Percentiles rank a stretch among this genome's conserved stretches.
Evolutionary conservation across 2,113 vertebrate species (phyloP).

Genomic region (Larimichthys polyactis): DNA sequence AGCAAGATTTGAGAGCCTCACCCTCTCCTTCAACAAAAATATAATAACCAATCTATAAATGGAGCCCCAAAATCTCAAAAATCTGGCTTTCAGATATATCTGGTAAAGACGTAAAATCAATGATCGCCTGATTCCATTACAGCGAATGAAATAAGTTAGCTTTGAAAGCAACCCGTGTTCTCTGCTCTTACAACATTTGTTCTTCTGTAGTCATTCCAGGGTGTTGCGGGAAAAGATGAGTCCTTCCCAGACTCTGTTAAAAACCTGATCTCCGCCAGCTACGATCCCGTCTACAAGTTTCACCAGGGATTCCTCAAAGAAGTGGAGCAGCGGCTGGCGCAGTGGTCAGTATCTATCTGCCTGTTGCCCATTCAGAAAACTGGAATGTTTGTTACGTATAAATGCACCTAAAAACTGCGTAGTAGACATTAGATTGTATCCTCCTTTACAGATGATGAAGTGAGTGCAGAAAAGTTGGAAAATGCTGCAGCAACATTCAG

Average conservation of each 20-base stretch:
- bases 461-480: not conserved
- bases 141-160: too few relatives aligned
- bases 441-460: not conserved
- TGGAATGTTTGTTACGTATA: too few relatives aligned
- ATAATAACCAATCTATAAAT: too few relatives aligned
- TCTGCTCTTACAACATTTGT: not conserved
- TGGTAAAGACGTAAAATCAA: too few relatives aligned
- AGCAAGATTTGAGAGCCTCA: not conserved
- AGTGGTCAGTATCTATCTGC: slow-evolving; percentile 87
- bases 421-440: too few relatives aligned
- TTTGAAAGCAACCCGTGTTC: too few relatives aligned
- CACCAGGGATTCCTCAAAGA: slow-evolving; percentile 94
- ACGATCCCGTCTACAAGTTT: slow-evolving; percentile 94
- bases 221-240: slow-evolving; percentile 87
- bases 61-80: too few relatives aligned
- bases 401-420: too few relatives aligned
- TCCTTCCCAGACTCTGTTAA: slow-evolving; percentile 88
- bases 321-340: slow-evolving; percentile 92
- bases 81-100: too few relatives aligned
- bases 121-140: too few relatives aligned
- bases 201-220: slow-evolving; percentile 88
- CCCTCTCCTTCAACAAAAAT: too few relatives aligned
- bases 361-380: not conserved
- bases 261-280: slow-evolving; percentile 89
- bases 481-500: not conserved